These are phyloP conservation scores for Camponotus floridanus DNA, from an alignment of 1,140 invertebrate genomes.

Conservation along the genomic window DNA sequence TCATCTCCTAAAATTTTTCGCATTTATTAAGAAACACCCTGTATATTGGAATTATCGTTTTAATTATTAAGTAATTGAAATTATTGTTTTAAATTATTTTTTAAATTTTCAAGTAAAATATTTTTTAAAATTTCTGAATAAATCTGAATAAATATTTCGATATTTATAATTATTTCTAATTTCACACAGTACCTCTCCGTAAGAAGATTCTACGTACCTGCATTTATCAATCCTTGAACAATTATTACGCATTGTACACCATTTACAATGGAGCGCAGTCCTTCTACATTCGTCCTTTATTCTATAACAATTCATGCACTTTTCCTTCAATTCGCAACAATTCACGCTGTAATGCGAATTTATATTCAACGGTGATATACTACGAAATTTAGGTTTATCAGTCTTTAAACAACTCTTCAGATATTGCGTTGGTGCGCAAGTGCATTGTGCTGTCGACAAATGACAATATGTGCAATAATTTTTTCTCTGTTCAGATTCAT, in stretches of 20 bases:
- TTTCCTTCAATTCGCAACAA: background rate
- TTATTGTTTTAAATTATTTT: background rate
- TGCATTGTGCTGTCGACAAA: background rate
- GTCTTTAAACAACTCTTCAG: slow-evolving; percentile 58
- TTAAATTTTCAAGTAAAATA: background rate
- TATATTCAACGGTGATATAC: slow-evolving; percentile 1
- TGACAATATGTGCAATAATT: slow-evolving; percentile 11
- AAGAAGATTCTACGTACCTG: slow-evolving; percentile 35
- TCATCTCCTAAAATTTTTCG: no score
- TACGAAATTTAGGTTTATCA: slow-evolving; percentile 22
- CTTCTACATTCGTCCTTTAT: background rate
- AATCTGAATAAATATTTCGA: slow-evolving; percentile 1
- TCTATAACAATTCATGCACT: background rate
- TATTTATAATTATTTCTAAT: slow-evolving; percentile 20
- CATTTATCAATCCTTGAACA: slow-evolving; percentile 35
- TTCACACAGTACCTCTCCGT: background rate
- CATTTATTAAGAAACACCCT: no score
- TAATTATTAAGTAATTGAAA: no score
- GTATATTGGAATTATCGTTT: background rate
- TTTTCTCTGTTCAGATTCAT: background rate
- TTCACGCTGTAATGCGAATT: background rate
- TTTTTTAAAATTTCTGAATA: background rate
- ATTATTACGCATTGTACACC: background rate
- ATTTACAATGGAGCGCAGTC: background rate
- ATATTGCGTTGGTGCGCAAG: background rate